Conservation (phyloP, 2,113 vertebrate genomes). For the Cavia porcellus region DNA sequence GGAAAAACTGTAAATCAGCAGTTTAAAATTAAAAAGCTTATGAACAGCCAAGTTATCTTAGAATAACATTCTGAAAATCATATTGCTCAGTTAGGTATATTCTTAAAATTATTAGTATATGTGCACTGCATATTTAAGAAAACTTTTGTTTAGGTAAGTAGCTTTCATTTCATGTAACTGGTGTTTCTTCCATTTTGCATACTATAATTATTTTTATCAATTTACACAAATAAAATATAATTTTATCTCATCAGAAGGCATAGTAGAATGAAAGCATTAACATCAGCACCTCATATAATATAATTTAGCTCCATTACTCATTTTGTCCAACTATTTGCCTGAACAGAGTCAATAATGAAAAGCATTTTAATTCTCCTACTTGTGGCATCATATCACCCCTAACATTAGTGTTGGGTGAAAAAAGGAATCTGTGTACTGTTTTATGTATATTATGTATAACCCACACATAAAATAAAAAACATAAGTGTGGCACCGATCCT, state of each 20-base stretch:
- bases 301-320: constrained; percentile 84
- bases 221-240: constrained; percentile 78
- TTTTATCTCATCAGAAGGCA: constrained; percentile 81
- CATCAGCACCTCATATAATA: constrained; percentile 75
- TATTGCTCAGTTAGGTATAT: neutral
- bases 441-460: neutral
- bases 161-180: constrained; percentile 22
- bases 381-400: constrained; percentile 73
- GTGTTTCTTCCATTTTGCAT: constrained; percentile 54
- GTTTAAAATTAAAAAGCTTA: constrained; percentile 65
- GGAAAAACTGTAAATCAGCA: constrained; percentile 43
- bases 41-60: constrained; percentile 32
- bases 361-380: constrained; percentile 79
- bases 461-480: constrained; percentile 43
- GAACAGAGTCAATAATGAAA: constrained; percentile 82
- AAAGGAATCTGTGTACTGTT: constrained; percentile 60
- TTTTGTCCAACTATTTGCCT: constrained; percentile 83
- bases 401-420: constrained; percentile 20
- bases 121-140: neutral
- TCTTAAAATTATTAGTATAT: constrained; percentile 32
- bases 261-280: constrained; percentile 77
- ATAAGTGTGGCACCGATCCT: neutral
- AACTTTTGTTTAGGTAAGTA: constrained; percentile 9
- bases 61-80: constrained; percentile 50
- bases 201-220: constrained; percentile 72